Evolutionary conservation across 1,140 invertebrate species (phyloP), one percentile per base, ranked within the genome.

Genomic region (Micrasema minimum): DNA sequence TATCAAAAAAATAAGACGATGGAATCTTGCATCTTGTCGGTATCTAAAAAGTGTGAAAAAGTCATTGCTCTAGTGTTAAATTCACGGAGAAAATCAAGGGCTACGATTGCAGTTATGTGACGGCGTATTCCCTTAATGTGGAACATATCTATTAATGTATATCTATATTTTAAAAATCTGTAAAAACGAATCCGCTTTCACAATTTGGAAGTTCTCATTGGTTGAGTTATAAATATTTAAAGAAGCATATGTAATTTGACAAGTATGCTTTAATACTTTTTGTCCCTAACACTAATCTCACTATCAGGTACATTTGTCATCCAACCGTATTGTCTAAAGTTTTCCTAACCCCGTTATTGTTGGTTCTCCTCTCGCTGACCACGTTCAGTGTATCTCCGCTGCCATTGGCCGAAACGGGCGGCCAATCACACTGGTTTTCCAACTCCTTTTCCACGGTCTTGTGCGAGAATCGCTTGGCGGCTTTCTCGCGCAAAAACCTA

Each of bases 381-480:
- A 45, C 41, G 22, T 37, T 46, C 12, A 64, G 6, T 5, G 31
- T 41, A 18, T 61, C 43, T 0, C 5, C 41, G 43, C 38, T 46
- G 3, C 23, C 43, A 23, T 46, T 26, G 59, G 26, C 9, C 38
- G 66, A 59, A 14, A 66, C 20, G 26, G 74, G 74, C 20, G 74
- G 74, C 74, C 70, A 72, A 14, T 65, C 46, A 4, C 14, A 6
- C 11, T 72, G 50, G 2, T 78, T 77, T 35, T 77, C 77, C 0
- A 88, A 67, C 50, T 85, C 80, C 2, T 81, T 68, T 43, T 86
- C 80, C 3, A 87, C 66, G 2, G 59, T 81, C 31, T 89, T 70
- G 78, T 89, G 78, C 0, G 82, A 89, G 12, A 84, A 81, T 73
- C 88, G 89, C 55, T 80, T 85, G 0, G 86, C 85, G 6, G 83